phyloP scores from a whole-genome alignment of 1,140 invertebrate species.

The Eufriesea mexicana region DNA sequence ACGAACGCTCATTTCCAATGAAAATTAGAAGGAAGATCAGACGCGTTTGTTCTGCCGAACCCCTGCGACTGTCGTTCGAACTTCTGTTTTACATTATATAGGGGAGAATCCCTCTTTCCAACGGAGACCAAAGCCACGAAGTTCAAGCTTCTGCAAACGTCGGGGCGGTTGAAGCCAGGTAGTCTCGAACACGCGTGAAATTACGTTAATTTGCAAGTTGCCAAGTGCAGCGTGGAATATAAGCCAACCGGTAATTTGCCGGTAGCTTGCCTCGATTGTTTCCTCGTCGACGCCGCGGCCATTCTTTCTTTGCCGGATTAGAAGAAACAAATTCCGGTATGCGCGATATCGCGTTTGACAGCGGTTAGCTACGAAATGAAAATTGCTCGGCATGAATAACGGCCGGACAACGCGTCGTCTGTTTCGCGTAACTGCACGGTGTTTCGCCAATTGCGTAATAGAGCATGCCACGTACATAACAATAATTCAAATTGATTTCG shows the following conservation, averaged over 20 bases:
- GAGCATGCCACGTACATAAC: neutral
- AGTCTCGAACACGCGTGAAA: conserved; percentile 29
- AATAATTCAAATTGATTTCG: conserved; percentile 17
- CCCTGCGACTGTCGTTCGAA: neutral
- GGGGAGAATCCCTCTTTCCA: too few relatives aligned
- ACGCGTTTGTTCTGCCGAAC: neutral
- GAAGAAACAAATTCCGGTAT: neutral
- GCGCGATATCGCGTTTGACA: too few relatives aligned
- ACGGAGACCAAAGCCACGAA: neutral
- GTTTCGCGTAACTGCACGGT: conserved; percentile 4
- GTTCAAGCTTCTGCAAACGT: neutral
- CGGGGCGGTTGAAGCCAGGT: too few relatives aligned
- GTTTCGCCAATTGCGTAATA: conserved; percentile 9
- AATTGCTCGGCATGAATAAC: conserved; percentile 1
- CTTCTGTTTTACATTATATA: neutral
- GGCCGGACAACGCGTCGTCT: neutral
- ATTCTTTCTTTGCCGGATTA: neutral
- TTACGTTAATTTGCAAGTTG: conserved; percentile 34
- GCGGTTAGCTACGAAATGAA: neutral
- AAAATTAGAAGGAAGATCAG: conserved; percentile 37
- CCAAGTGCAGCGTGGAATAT: neutral
- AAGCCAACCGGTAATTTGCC: neutral
- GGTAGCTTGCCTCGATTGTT: conserved; percentile 8
- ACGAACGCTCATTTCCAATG: conserved; percentile 39
- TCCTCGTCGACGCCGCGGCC: neutral